Evolutionary conservation across 2,113 vertebrate genomes (phyloP).

Genomic region (Aptenodytes patagonicus): DNA sequence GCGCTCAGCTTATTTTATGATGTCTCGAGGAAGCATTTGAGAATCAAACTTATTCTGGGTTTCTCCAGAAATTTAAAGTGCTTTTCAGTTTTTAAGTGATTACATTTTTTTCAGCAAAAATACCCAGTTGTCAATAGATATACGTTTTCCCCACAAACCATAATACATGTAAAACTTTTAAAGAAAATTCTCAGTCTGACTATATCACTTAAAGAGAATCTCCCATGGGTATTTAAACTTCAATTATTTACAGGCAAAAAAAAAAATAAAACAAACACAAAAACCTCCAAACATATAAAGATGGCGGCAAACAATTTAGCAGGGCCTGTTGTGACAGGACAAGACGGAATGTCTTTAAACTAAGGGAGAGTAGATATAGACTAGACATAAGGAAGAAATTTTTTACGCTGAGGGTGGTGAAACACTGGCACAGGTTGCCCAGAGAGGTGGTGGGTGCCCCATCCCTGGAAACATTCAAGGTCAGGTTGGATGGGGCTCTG

Average conservation of each 20-base stretch:
- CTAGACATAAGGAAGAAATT: too few relatives aligned
- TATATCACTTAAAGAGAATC: not conserved
- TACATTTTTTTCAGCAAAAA: not conserved
- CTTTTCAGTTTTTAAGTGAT: not conserved
- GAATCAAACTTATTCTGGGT: not conserved
- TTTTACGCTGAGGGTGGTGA: too few relatives aligned
- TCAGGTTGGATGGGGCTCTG: too few relatives aligned
- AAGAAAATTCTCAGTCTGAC: not conserved
- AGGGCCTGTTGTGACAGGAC: too few relatives aligned
- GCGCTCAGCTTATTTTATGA: rapidly evolving
- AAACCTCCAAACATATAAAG: not conserved
- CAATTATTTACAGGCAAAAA: not conserved
- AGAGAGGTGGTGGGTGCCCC: too few relatives aligned
- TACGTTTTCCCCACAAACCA: not conserved
- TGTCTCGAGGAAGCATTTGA: not conserved
- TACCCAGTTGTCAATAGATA: not conserved
- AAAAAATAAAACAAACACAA: not conserved
- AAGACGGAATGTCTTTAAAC: too few relatives aligned
- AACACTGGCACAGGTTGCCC: too few relatives aligned
- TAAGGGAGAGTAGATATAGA: too few relatives aligned
- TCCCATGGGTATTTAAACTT: not conserved
- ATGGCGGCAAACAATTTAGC: too few relatives aligned
- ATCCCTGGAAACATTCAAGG: too few relatives aligned
- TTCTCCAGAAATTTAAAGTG: not conserved
- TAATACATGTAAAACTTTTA: not conserved